Conservation (phyloP, 1,140 invertebrate genomes). For the Luehdorfia chinensis region DNA sequence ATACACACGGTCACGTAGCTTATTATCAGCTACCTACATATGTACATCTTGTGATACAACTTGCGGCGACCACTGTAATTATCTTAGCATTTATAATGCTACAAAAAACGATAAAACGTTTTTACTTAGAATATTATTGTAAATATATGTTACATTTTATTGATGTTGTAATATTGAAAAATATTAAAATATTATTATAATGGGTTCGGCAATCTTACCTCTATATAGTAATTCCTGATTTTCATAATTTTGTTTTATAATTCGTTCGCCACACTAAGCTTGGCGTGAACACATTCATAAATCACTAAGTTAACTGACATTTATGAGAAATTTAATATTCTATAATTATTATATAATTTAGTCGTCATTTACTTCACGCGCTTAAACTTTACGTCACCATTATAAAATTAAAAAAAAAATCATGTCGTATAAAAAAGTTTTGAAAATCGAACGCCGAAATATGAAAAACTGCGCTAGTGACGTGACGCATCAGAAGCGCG, state of each 20-base stretch:
- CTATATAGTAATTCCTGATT: constrained; percentile 60
- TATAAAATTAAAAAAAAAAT: constrained; percentile 8
- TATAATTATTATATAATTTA: too few relatives aligned
- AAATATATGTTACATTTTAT: too few relatives aligned
- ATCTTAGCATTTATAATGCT: background rate
- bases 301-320: too few relatives aligned
- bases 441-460: constrained; percentile 6
- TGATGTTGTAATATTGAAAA: too few relatives aligned
- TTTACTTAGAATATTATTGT: constrained; percentile 7
- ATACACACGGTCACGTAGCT: background rate
- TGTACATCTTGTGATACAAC: background rate
- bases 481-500: constrained; percentile 44
- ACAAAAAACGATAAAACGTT: constrained; percentile 3
- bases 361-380: too few relatives aligned
- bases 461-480: constrained; percentile 2
- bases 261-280: too few relatives aligned
- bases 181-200: too few relatives aligned
- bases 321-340: too few relatives aligned
- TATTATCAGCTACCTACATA: background rate
- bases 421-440: background rate
- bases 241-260: constrained; percentile 56
- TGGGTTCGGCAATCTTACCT: constrained; percentile 42
- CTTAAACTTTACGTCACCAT: background rate
- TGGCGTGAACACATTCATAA: too few relatives aligned
- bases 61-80: background rate